These are phyloP conservation scores for Lithophane leautieri DNA, from an alignment of 2,888 invertebrate species.

Conservation along the genomic window DNA sequence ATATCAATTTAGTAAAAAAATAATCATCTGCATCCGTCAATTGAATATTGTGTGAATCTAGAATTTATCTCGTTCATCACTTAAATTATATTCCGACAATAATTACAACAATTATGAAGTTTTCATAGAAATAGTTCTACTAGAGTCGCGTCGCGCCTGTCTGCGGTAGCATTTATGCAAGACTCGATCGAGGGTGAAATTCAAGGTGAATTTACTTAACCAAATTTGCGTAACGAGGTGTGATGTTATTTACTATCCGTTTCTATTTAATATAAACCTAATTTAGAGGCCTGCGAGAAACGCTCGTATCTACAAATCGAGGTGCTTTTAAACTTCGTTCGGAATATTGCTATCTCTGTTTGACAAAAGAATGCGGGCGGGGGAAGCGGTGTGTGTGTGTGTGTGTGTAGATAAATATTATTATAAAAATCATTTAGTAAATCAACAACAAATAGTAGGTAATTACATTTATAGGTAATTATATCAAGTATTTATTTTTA, in stretches of 20 bases:
- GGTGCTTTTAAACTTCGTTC: too few relatives aligned
- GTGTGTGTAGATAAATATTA: too few relatives aligned
- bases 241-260: constrained; percentile 18
- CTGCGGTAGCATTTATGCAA: not conserved
- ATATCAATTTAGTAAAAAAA: constrained; percentile 12
- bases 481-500: too few relatives aligned
- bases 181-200: constrained; percentile 26
- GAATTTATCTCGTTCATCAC: not conserved
- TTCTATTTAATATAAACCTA: not conserved
- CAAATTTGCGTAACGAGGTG: constrained; percentile 15
- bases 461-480: too few relatives aligned
- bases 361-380: too few relatives aligned
- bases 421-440: too few relatives aligned
- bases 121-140: not conserved
- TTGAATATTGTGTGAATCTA: constrained; percentile 12
- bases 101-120: not conserved
- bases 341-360: too few relatives aligned
- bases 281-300: too few relatives aligned
- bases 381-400: too few relatives aligned
- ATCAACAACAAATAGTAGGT: too few relatives aligned
- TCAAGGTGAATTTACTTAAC: constrained; percentile 44
- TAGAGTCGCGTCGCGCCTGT: not conserved
- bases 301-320: too few relatives aligned
- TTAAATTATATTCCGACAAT: not conserved
- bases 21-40: constrained; percentile 19